These are phyloP conservation scores for Podotricha telesiphe DNA, from an alignment of 2,888 invertebrate genomes.

Conservation along the genomic window DNA sequence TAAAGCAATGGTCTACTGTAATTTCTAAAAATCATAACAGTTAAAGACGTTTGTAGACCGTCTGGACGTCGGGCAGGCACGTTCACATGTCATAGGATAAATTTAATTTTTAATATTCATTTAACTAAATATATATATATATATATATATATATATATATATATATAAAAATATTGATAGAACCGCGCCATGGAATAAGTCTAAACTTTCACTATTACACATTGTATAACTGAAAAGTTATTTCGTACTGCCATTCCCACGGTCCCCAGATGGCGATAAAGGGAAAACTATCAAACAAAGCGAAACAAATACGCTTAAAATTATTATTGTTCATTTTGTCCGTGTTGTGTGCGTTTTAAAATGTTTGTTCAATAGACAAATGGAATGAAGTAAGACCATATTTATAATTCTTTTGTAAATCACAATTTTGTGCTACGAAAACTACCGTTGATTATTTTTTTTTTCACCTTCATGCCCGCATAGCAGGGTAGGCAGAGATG, in stretches of 20 bases:
- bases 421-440: no score
- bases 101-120: no score
- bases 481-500: no score
- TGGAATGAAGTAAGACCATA: no score
- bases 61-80: no score
- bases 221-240: constrained; percentile 25
- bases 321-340: constrained; percentile 17
- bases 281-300: constrained; percentile 36
- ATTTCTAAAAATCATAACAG: no score
- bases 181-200: not conserved
- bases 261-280: constrained; percentile 34
- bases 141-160: not conserved
- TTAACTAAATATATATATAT: not conserved
- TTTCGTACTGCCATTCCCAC: constrained; percentile 21
- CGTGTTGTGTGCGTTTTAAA: constrained; percentile 5
- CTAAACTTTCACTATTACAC: not conserved
- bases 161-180: not conserved
- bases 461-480: no score
- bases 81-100: no score
- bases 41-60: no score
- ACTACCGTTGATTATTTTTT: no score
- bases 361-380: constrained; percentile 1
- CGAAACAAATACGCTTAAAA: constrained; percentile 28
- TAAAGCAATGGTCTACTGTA: no score
- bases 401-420: no score